Evolutionary conservation across 2,888 invertebrate species (phyloP).

Genomic region (Noctua comes): DNA sequence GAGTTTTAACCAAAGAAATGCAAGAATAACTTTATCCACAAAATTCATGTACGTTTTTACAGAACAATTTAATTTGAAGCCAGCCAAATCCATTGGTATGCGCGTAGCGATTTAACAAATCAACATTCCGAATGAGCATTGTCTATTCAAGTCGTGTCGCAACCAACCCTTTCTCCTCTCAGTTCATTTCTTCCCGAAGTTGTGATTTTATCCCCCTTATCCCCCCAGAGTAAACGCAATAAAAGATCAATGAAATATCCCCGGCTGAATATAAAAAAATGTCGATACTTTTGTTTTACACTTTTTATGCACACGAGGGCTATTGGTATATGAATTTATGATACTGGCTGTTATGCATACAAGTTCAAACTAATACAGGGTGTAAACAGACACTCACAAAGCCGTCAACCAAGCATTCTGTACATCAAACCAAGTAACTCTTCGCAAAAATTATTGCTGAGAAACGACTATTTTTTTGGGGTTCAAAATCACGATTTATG

Average conservation of each 20-base stretch:
- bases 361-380: not conserved
- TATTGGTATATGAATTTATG: constrained; percentile 27
- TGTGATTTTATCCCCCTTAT: constrained; percentile 84
- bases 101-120: constrained; percentile 81
- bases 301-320: constrained; percentile 23
- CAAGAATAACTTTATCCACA: constrained; percentile 58
- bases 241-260: constrained; percentile 78
- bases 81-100: constrained; percentile 79
- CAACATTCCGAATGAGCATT: constrained; percentile 80
- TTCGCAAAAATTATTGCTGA: too few relatives aligned
- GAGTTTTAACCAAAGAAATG: constrained; percentile 38
- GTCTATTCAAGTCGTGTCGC: constrained; percentile 80
- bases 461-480: too few relatives aligned
- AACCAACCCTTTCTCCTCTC: constrained; percentile 84
- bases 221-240: constrained; percentile 79
- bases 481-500: too few relatives aligned
- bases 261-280: constrained; percentile 64
- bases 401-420: too few relatives aligned
- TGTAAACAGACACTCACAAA: too few relatives aligned
- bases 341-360: not conserved
- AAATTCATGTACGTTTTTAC: constrained; percentile 66
- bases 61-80: constrained; percentile 77
- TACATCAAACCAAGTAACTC: too few relatives aligned
- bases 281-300: constrained; percentile 54
- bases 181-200: constrained; percentile 84